Evolutionary conservation across 1,140 invertebrate species (phyloP), one percentile per base, ranked within the genome.

Genomic region (Colletes latitarsis): DNA sequence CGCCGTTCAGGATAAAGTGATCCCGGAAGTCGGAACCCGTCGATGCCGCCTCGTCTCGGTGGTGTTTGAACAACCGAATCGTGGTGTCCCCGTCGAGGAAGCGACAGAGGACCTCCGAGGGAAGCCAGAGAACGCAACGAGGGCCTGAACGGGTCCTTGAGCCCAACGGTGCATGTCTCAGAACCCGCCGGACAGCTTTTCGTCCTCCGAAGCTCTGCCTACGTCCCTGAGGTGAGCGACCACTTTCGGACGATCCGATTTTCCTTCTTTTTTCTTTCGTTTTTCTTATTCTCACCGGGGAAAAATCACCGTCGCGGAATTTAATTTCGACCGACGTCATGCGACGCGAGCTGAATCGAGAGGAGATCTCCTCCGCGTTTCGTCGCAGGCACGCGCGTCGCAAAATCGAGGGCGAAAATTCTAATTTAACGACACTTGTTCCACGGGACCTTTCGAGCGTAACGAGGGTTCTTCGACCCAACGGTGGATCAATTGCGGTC

Each of bases 141-240:
- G 85, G 86, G 87, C 84, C 88, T 85, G 66, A 78, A 82, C 80
- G 55, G 88, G 86, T 88, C 86, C 84, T 86, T 84, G 71, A 70
- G 64, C 73, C 67, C 75, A 75, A 67, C 82, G 77, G 87, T 89
- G 88, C 81, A 89, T 89, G 88, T 89, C 88, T 87, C 87, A 75
- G 71, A 84, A 62, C 81, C 52, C 43, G 83, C 58, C 60, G 41
- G 39, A 41, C 52, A 83, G 71, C 62, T 88, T 88, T 89, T 89
- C 82, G 67, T 69, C 81, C 77, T 80, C 72, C 85, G 76, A 87
- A 87, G 88, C 85, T 88, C 82, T 77, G 88, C 63, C 80, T 70
- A 89, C 88, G 68, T 88, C 63, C 83, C 81, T 89, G 88, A 89
- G 87, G 88, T 89, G 75, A 85, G 82, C 12, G 9, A 12, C 10